Base-by-base conservation (phyloP, 2,113 vertebrate genomes). In the Piprites chloris region DNA sequence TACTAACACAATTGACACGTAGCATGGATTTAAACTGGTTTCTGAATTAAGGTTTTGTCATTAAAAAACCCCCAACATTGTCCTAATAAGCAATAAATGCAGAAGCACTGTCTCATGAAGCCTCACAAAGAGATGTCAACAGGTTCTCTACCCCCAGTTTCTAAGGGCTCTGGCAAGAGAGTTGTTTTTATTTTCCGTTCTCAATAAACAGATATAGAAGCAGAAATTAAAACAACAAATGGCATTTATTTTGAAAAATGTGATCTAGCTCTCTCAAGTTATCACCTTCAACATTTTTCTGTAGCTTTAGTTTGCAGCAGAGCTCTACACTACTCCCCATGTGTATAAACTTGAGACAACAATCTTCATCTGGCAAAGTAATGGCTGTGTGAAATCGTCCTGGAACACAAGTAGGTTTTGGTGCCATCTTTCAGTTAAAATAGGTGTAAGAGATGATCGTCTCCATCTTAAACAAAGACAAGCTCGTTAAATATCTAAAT, bases 91-190 rank as follows among this genome's bases (percentile, higher is more conserved):
- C 28, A 89, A 68, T 52, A 91, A 81, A 68, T 53, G 62, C 62
- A 93, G 74, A 89, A 47, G 46, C 50, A 69, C 12, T 50, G 5
- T 37, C 73, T 84, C 46, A 27, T 1, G 3, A 66, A 90, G 58
- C 26, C 55, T 80, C 59, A 71, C 47, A 55, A 58, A 59, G 82
- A 68, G 42, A 4, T 59, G 42, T n/a, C 86, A 63, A 41, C 71
- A 93, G 50, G 63, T 86, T 90, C 39, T 83, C 79, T 91, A 72
- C 72, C 58, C 56, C 85, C 62, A 56, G 75, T 71, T 97, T 91
- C 67, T 74, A 53, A 87, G 39, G 91, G 19, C 55, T 76, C 78
- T 93, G 75, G 33, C 9, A 89, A 82, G 59, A 80, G 33, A 83
- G 35, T 49, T 62, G 37, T 23, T 85, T 84, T 91, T 75, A 67